Percentiles rank a stretch among this genome's conserved stretches.
Conservation (phyloP, 2,113 vertebrate species). For the Campylomormyrus numenius region DNA sequence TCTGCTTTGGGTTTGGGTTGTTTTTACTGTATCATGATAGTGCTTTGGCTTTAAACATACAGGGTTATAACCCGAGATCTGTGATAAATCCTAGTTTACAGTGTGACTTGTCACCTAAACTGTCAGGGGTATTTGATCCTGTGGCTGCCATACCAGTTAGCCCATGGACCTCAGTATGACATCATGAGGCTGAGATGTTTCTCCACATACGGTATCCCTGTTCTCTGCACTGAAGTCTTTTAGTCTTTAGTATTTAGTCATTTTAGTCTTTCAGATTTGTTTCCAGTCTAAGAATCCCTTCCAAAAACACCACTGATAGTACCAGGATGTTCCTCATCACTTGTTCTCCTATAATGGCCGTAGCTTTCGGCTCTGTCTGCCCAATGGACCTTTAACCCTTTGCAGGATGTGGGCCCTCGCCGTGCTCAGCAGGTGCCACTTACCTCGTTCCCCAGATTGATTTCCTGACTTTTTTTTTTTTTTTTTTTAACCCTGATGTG, state of each 20-base stretch:
- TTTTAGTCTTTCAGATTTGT: not conserved
- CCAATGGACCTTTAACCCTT: not conserved
- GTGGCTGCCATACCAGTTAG: not conserved
- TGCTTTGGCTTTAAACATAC: not conserved
- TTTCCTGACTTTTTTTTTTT: constrained; percentile 8
- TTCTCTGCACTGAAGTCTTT: not conserved
- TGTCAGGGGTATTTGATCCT: not conserved
- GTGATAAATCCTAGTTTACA: not conserved
- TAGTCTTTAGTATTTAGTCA: not conserved
- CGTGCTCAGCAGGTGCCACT: not conserved
- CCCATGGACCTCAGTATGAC: not conserved
- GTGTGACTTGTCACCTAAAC: not conserved
- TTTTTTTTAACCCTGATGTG: constrained; percentile 22
- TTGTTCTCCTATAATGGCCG: not conserved
- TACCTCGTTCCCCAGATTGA: not conserved
- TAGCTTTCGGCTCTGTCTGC: not conserved
- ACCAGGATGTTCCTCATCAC: not conserved
- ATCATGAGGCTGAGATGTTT: not conserved
- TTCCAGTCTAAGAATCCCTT: not conserved
- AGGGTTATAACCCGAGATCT: not conserved
- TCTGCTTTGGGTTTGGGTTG: not conserved
- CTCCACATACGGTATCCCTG: not conserved
- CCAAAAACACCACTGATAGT: not conserved
- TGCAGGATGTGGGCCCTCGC: not conserved
- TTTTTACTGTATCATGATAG: not conserved